phyloP scores from a whole-genome alignment of 2,113 vertebrate species.

The Morone chrysops region DNA sequence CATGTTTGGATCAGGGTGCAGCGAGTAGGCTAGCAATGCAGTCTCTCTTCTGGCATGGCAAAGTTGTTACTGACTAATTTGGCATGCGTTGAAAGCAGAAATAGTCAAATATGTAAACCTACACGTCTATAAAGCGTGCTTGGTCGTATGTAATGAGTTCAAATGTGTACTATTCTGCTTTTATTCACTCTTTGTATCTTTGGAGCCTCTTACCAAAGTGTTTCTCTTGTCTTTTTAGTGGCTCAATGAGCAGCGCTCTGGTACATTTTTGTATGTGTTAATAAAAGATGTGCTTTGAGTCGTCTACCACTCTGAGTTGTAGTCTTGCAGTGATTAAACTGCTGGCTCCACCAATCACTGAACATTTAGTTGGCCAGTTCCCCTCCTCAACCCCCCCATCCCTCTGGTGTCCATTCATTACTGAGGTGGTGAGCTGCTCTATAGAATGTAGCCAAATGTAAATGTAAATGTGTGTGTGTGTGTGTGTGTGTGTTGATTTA shows the following conservation, averaged over 20 bases:
- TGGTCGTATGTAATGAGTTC: not conserved
- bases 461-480: no score
- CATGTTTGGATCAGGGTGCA: slow-evolving; percentile 27
- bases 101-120: not conserved
- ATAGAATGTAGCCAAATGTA: slow-evolving; percentile 44
- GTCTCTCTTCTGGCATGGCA: not conserved
- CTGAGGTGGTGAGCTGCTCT: slow-evolving; percentile 45
- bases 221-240: slow-evolving; percentile 5
- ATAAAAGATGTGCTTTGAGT: slow-evolving; percentile 41
- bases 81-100: not conserved
- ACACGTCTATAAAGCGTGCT: not conserved
- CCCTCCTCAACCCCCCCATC: not conserved
- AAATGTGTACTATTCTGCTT: not conserved
- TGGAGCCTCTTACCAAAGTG: not conserved
- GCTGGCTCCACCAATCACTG: slow-evolving; percentile 25
- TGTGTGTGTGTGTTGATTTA: slow-evolving; percentile 33
- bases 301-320: slow-evolving; percentile 16
- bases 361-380: not conserved
- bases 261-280: slow-evolving; percentile 23
- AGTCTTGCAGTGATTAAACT: slow-evolving; percentile 40
- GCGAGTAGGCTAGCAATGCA: not conserved
- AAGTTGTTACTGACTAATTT: slow-evolving; percentile 1
- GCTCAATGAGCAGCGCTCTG: not conserved
- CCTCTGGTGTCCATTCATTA: slow-evolving; percentile 57
- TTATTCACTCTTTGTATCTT: slow-evolving; percentile 4